phyloP scores from a whole-genome alignment of 1,140 invertebrate genomes.

The Camponotus pennsylvanicus region DNA sequence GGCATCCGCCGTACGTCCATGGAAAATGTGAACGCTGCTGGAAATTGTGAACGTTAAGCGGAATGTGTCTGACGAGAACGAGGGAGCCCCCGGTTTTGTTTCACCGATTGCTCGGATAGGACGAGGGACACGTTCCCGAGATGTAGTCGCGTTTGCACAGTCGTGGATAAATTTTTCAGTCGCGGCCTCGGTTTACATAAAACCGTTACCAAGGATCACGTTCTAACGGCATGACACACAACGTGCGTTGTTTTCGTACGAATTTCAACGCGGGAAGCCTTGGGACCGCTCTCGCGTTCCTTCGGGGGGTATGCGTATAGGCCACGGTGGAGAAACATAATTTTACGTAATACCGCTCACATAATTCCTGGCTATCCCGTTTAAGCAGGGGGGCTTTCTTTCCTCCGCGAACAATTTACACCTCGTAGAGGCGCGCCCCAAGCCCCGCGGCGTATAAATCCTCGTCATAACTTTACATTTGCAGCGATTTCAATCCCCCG shows the following conservation, averaged over 20 bases:
- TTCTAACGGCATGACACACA: background rate
- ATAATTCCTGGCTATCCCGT: conserved; percentile 60
- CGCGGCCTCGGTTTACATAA: background rate
- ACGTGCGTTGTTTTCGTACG: background rate
- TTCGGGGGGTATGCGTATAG: background rate
- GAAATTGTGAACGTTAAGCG: conserved; percentile 71
- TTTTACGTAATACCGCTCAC: conserved; percentile 67
- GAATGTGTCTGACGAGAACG: conserved; percentile 31
- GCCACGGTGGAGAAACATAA: conserved; percentile 47
- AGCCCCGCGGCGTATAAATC: conserved; percentile 76
- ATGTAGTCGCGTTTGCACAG: background rate
- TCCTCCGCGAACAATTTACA: conserved; percentile 64
- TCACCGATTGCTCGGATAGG: conserved; percentile 62
- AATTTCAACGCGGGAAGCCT: background rate
- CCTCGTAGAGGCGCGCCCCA: conserved; percentile 32
- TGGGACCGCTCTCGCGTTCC: too few species aligned
- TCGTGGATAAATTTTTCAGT: conserved; percentile 34
- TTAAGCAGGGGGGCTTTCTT: conserved; percentile 68
- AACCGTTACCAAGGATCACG: conserved; percentile 1
- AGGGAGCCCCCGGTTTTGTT: conserved; percentile 42
- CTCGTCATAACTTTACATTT: conserved; percentile 82
- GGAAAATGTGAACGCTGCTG: conserved; percentile 62
- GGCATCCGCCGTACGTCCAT: conserved; percentile 52
- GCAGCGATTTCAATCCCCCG: conserved; percentile 83
- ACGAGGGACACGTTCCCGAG: conserved; percentile 16